A percentile compares a stretch with the other conserved stretches of the same genome.
These are phyloP conservation scores for Didymodactylos carnosus DNA, from an alignment of 2,888 invertebrate genomes.

Conservation along the genomic window DNA sequence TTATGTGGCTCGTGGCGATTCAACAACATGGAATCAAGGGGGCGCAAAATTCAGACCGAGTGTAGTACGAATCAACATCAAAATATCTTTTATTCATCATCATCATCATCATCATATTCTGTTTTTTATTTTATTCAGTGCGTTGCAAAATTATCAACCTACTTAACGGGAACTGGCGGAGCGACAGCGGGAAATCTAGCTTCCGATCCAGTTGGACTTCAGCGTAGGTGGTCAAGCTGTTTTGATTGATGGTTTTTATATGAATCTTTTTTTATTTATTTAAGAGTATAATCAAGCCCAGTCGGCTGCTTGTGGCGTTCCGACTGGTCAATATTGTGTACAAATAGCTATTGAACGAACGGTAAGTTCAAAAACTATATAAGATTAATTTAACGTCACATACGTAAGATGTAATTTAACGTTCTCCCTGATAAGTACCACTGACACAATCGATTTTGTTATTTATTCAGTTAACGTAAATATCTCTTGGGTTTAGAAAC, in stretches of 20 bases:
- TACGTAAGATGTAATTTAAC: background rate
- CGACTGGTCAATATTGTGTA: background rate
- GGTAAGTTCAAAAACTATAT: too few relatives aligned
- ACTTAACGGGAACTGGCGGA: background rate
- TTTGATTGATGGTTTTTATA: too few relatives aligned
- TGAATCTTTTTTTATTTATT: too few relatives aligned
- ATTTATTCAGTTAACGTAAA: too few relatives aligned
- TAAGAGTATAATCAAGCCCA: background rate
- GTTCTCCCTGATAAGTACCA: too few relatives aligned
- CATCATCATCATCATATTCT: too few relatives aligned
- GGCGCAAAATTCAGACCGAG: background rate
- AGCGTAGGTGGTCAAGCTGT: too few relatives aligned
- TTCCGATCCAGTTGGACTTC: background rate
- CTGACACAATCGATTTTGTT: too few relatives aligned
- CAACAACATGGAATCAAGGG: background rate
- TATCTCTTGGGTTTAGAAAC: too few relatives aligned
- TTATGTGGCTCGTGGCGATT: background rate
- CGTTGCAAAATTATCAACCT: background rate
- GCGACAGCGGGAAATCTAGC: background rate
- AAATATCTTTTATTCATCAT: too few relatives aligned
- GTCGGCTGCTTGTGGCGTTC: background rate
- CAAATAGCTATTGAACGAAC: background rate
- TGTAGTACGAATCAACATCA: background rate
- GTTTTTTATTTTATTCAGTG: background rate
- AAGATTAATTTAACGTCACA: too few relatives aligned